Evolutionary conservation across 2,113 vertebrate genomes (phyloP).

Genomic region (Machaerirhynchus nigripectus): DNA sequence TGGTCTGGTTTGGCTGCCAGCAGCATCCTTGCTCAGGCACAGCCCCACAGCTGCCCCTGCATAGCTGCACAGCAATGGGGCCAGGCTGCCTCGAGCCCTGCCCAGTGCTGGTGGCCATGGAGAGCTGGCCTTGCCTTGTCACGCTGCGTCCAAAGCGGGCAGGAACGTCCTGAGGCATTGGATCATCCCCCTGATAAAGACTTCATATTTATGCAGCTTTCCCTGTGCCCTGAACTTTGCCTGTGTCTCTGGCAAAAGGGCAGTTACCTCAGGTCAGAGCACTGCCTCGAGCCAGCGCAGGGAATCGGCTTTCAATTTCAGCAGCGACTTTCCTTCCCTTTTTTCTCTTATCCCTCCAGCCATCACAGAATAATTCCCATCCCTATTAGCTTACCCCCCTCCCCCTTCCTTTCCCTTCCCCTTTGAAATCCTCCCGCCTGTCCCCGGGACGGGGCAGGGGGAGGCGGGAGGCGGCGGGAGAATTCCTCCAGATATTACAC

Average conservation of each 20-base stretch:
- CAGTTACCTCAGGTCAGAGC: slow-evolving; percentile 74
- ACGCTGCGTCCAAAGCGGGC: neutral
- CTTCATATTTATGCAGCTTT: slow-evolving; percentile 69
- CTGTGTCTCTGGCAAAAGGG: slow-evolving; percentile 66
- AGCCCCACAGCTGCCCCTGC: neutral
- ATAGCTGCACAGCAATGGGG: neutral
- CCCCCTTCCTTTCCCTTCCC: slow-evolving; percentile 67
- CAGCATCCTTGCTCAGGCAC: neutral
- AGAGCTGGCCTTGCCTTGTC: neutral
- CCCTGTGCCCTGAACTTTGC: slow-evolving; percentile 42
- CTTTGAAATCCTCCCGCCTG: slow-evolving; percentile 76
- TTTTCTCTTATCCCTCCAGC: slow-evolving; percentile 61
- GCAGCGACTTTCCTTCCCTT: slow-evolving; percentile 60
- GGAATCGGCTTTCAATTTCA: slow-evolving; percentile 72
- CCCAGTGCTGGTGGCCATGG: neutral
- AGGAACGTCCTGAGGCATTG: neutral
- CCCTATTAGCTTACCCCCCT: slow-evolving; percentile 64
- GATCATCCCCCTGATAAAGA: neutral
- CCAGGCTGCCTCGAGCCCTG: neutral
- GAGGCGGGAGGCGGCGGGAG: slow-evolving; percentile 38
- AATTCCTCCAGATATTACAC: slow-evolving; percentile 72
- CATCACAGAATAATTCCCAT: slow-evolving; percentile 68
- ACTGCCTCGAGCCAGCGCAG: slow-evolving; percentile 63
- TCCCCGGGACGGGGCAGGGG: slow-evolving; percentile 58
- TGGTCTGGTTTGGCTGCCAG: fast-evolving